These are phyloP conservation scores for Onychorhynchus coronatus DNA, from an alignment of 2,113 vertebrate genomes.

Conservation along the genomic window DNA sequence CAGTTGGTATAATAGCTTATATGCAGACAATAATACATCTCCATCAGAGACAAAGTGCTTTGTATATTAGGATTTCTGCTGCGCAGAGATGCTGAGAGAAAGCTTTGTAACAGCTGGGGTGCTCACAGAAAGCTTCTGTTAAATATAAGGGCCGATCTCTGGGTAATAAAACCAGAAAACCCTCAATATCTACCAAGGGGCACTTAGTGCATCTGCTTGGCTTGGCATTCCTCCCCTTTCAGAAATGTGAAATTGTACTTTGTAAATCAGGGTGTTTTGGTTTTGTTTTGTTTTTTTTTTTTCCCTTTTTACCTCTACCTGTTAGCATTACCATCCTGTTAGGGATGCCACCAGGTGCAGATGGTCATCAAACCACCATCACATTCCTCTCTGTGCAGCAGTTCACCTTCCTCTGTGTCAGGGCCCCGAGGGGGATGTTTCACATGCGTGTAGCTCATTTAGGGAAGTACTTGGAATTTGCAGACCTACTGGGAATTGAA, in stretches of 20 bases:
- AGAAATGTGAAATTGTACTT: not conserved
- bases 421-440: not conserved
- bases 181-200: not conserved
- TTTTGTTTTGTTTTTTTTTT: not conserved
- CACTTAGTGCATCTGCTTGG: not conserved
- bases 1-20: not conserved
- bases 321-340: not conserved
- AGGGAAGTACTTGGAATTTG: not conserved
- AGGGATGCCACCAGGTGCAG: not conserved
- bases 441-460: not conserved
- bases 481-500: not conserved
- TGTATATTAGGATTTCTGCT: not conserved
- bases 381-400: not conserved
- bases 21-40: not conserved
- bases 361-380: not conserved
- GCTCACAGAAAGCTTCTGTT: not conserved
- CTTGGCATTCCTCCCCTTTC: not conserved
- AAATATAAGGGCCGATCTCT: not conserved
- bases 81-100: not conserved
- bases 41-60: not conserved
- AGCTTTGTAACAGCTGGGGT: not conserved
- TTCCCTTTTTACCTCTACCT: not conserved
- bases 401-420: not conserved
- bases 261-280: fast-evolving
- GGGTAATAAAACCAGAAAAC: not conserved